These are phyloP conservation scores for Acanthurus tractus DNA, from an alignment of 2,797 vertebrate species.

Conservation along the genomic window DNA sequence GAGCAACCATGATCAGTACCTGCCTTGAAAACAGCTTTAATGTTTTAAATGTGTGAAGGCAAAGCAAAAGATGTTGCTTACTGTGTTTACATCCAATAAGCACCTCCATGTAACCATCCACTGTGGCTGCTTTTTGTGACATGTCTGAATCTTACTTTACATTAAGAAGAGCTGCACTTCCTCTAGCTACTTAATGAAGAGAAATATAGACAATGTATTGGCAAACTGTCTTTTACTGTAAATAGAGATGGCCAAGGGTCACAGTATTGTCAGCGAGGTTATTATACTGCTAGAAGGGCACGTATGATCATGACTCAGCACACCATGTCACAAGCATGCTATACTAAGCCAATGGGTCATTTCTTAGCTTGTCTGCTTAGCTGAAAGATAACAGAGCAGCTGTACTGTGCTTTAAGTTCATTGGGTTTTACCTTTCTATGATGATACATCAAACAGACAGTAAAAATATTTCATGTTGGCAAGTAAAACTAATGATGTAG, in stretches of 20 bases:
- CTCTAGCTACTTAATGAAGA: too few species aligned
- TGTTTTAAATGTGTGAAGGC: slow-evolving; percentile 4
- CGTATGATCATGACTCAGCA: slow-evolving; percentile 3
- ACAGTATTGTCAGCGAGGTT: not conserved
- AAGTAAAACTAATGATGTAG: too few species aligned
- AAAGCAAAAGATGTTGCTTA: not conserved
- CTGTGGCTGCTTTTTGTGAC: not conserved
- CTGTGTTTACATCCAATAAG: not conserved
- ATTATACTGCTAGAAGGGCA: not conserved
- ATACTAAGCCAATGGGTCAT: not conserved
- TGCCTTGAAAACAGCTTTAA: slow-evolving; percentile 2
- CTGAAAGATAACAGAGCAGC: not conserved
- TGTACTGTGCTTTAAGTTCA: not conserved
- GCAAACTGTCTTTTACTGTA: not conserved
- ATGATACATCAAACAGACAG: not conserved
- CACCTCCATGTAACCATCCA: not conserved
- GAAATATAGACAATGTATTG: not conserved
- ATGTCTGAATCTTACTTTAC: not conserved
- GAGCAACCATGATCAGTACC: slow-evolving; percentile 6
- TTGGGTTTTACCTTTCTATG: not conserved
- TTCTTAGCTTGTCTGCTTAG: not conserved
- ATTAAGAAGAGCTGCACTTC: not conserved
- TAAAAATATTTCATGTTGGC: not conserved
- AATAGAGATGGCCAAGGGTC: not conserved
- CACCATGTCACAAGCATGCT: not conserved